phyloP scores from a whole-genome alignment of 2,888 invertebrate genomes.

The Xestia ashworthii region DNA sequence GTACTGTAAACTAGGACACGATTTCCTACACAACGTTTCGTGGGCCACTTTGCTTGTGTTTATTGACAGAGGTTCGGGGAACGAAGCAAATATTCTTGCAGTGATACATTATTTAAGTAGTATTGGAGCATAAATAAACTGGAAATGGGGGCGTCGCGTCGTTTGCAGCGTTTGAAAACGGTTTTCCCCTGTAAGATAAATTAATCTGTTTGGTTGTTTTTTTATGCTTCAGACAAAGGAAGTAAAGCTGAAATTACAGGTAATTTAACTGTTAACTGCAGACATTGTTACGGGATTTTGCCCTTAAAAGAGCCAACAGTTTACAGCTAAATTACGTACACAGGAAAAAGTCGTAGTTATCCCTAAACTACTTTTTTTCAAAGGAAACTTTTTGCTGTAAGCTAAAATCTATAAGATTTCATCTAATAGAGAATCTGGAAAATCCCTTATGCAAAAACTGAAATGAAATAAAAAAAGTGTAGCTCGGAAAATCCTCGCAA shows the following conservation, averaged over 20 bases:
- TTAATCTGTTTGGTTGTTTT: slow-evolving; percentile 1
- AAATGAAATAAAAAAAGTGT: slow-evolving; percentile 29
- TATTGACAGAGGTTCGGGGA: slow-evolving; percentile 33
- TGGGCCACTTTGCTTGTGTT: slow-evolving; percentile 39
- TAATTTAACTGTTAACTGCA: slow-evolving; percentile 11
- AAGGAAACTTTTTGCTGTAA: neutral
- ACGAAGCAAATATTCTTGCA: slow-evolving; percentile 45
- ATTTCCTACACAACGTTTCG: slow-evolving; percentile 47
- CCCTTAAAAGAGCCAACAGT: neutral
- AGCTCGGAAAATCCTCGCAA: slow-evolving; percentile 29
- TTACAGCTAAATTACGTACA: neutral
- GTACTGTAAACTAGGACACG: slow-evolving; percentile 40
- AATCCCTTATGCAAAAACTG: slow-evolving; percentile 34
- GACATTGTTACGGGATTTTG: neutral
- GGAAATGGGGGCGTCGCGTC: slow-evolving; percentile 19
- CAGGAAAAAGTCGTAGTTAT: neutral
- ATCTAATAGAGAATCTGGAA: neutral
- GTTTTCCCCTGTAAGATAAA: slow-evolving; percentile 21
- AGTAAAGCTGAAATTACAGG: slow-evolving; percentile 8
- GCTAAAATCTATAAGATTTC: slow-evolving; percentile 7
- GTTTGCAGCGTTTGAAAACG: slow-evolving; percentile 23
- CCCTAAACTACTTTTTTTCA: neutral
- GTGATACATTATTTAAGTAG: slow-evolving; percentile 47
- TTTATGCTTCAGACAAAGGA: slow-evolving; percentile 16
- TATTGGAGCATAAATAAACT: slow-evolving; percentile 44